These are phyloP conservation scores for Trinectes maculatus DNA, from an alignment of 2,113 vertebrate genomes.

Conservation along the genomic window DNA sequence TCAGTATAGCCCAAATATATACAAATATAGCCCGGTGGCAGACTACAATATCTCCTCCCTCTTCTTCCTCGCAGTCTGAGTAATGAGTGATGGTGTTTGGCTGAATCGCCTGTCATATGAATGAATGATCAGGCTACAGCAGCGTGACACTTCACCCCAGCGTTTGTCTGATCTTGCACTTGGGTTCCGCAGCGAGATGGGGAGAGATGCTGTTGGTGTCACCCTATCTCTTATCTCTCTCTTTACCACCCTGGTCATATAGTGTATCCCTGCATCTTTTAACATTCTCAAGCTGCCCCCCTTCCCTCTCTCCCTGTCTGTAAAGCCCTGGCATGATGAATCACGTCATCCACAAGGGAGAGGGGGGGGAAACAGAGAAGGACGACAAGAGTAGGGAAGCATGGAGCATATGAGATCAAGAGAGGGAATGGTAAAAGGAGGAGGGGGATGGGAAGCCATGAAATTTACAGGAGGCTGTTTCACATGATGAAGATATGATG, in stretches of 20 bases:
- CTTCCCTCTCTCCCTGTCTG: constrained; percentile 3
- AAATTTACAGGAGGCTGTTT: constrained; percentile 32
- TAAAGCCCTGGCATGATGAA: constrained; percentile 48
- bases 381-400: background rate
- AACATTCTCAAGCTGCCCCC: constrained; percentile 5
- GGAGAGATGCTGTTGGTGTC: constrained; percentile 25
- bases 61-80: constrained; percentile 21
- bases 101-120: constrained; percentile 58
- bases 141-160: constrained; percentile 21
- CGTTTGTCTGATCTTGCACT: constrained; percentile 44
- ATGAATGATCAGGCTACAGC: constrained; percentile 43
- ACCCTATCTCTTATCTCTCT: constrained; percentile 32
- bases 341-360: constrained; percentile 40
- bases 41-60: constrained; percentile 3
- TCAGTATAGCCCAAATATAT: too few species aligned
- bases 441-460: constrained; percentile 43
- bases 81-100: constrained; percentile 46
- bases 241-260: constrained; percentile 12
- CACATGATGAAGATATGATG: constrained; percentile 13
- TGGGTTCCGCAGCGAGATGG: constrained; percentile 39
- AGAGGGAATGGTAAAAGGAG: constrained; percentile 32
- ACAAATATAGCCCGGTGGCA: constrained; percentile 1
- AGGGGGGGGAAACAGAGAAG: background rate
- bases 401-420: constrained; percentile 27
- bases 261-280: constrained; percentile 31